phyloP scores from a whole-genome alignment of 2,797 vertebrate genomes.

The Chrysocyon brachyurus region DNA sequence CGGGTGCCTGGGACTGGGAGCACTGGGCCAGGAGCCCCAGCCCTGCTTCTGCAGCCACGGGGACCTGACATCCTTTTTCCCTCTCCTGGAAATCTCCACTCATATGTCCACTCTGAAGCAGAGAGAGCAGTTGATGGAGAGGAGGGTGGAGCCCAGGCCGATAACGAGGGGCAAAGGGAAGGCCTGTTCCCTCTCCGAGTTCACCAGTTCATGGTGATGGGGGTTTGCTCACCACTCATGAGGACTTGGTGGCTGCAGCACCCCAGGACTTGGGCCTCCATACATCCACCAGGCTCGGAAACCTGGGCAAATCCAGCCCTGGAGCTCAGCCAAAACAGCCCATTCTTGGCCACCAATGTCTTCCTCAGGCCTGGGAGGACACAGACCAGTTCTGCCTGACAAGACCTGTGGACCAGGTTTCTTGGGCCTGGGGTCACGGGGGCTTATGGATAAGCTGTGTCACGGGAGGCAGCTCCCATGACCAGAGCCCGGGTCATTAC shows the following conservation, averaged over 20 bases:
- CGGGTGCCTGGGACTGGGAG: not conserved
- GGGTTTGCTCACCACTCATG: not conserved
- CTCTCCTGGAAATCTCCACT: not conserved
- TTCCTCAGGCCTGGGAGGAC: not conserved
- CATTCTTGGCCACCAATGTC: accelerated
- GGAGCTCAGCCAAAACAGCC: not conserved
- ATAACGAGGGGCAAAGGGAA: not conserved
- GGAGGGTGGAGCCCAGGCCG: not conserved
- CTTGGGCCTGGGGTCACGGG: not conserved
- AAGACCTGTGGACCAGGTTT: not conserved
- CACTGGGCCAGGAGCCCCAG: not conserved
- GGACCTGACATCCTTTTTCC: not conserved
- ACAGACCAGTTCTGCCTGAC: not conserved
- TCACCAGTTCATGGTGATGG: not conserved
- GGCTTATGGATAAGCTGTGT: not conserved
- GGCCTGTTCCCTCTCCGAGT: not conserved
- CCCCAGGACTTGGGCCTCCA: not conserved
- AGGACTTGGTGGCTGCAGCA: not conserved
- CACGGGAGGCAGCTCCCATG: not conserved
- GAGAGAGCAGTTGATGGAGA: not conserved
- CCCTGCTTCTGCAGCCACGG: not conserved
- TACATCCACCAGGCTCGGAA: not conserved
- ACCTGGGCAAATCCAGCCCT: not conserved
- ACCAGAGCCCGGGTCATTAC: not conserved
- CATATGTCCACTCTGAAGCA: not conserved